A percentile compares a stretch with the other conserved stretches of the same genome.
phyloP scores from a whole-genome alignment of 2,797 vertebrate species.

The Peromyscus attwateri region DNA sequence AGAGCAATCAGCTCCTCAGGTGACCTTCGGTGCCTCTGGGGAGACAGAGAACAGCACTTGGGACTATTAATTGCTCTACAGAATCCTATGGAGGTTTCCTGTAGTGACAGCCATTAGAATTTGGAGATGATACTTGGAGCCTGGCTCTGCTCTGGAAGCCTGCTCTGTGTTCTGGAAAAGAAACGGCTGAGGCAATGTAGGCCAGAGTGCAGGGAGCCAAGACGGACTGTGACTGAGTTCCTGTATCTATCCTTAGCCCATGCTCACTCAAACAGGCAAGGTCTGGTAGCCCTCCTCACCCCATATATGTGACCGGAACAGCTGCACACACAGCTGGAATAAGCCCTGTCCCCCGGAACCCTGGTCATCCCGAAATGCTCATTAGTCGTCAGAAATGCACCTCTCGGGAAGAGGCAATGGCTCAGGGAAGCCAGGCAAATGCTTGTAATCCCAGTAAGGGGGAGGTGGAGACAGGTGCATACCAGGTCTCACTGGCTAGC shows the following conservation, averaged over 20 bases:
- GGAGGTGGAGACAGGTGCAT: not conserved
- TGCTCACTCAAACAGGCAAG: not conserved
- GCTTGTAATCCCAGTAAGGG: not conserved
- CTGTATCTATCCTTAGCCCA: not conserved
- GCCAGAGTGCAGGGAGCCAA: not conserved
- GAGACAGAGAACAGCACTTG: not conserved
- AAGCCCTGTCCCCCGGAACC: not conserved
- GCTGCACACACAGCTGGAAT: not conserved
- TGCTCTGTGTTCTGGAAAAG: not conserved
- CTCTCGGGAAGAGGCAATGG: no score
- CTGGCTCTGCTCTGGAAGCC: no score
- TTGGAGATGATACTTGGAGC: not conserved
- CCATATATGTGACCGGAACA: rapidly evolving
- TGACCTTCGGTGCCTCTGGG: not conserved
- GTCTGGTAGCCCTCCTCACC: not conserved
- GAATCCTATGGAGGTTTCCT: not conserved
- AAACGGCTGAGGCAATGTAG: not conserved
- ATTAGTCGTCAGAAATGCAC: not conserved
- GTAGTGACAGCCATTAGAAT: not conserved
- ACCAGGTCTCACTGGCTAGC: not conserved
- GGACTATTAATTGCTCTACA: not conserved
- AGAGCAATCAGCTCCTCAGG: not conserved
- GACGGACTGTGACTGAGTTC: no score
- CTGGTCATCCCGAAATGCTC: not conserved
- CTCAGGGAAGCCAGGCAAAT: not conserved